Evolutionary conservation across 2,888 invertebrate genomes (phyloP), one percentile per base, ranked within the genome.

Genomic region (Plebejus melissa): DNA sequence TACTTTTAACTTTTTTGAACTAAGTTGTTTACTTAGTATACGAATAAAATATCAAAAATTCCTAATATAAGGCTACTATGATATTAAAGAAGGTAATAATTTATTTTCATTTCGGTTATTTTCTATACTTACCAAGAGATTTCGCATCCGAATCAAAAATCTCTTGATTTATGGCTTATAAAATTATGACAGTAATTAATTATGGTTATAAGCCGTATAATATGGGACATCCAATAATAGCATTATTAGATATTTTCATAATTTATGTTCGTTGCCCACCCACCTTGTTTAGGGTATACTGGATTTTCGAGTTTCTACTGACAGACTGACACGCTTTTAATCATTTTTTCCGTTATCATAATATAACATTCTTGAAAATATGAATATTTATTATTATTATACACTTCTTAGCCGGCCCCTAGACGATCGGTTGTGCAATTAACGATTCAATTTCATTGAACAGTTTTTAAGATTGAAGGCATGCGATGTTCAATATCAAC

Each of bases 261-360:
- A 65, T 65, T 65, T 65, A 65, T 65, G 32, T 32, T 65, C 65
- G 22, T 22, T 65, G 28, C 11, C 65, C 65, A 65, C 32, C 65
- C 65, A 65, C 32, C 16, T 32, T 13, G 65, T 36, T 32, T 65
- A 1, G 65, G 16, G 5, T 1, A 65, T 36, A 28, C 60, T 65
- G 65, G 65, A 13, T 3, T 36, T 65, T 32, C 60, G 28, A 60
- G 1, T 28, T 22, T 22, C 22, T 22, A 22, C 22, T 22, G 22
- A 28, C 1, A 60, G 65, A 36, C 32, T 65, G 32, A 36, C 65
- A 36, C 32, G 32, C 13, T 22, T 28, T 60, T 22, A 7, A 60
- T 60, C 9, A 9, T 60, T 28, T 60, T 22, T 50, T 50, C 50
- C 13, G 13, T 11, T 4, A 50, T 13, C 3, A 54, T 13, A 50